Percentiles rank a stretch among this genome's conserved stretches.
phyloP scores from a whole-genome alignment of 2,888 invertebrate genomes.

The Allacma fusca region DNA sequence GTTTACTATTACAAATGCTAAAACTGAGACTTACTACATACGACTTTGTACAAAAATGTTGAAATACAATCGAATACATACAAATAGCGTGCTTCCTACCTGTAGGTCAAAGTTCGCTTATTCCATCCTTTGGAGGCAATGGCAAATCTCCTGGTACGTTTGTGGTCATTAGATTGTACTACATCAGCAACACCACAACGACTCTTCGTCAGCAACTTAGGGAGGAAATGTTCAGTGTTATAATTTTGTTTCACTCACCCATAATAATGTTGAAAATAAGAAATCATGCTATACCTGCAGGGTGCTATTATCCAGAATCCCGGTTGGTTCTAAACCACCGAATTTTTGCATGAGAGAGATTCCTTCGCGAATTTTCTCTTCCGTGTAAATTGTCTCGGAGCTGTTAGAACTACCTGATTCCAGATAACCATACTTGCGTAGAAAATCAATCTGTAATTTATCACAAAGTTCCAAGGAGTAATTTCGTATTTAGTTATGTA shows the following conservation, averaged over 20 bases:
- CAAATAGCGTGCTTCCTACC: slow-evolving; percentile 65
- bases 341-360: slow-evolving; percentile 75
- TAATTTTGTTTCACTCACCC: too few relatives aligned
- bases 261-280: too few relatives aligned
- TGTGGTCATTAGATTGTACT: slow-evolving; percentile 57
- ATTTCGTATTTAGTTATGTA: background rate
- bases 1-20: too few relatives aligned
- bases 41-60: too few relatives aligned
- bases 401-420: slow-evolving; percentile 63
- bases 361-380: slow-evolving; percentile 71
- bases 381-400: slow-evolving; percentile 71
- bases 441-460: slow-evolving; percentile 65
- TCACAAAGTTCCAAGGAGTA: background rate
- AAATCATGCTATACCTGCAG: slow-evolving; percentile 68
- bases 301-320: slow-evolving; percentile 73
- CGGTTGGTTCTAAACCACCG: slow-evolving; percentile 75
- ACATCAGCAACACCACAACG: slow-evolving; percentile 80
- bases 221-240: too few relatives aligned
- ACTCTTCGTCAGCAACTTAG: slow-evolving; percentile 72
- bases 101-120: slow-evolving; percentile 74
- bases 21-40: too few relatives aligned
- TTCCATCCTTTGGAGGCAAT: slow-evolving; percentile 74
- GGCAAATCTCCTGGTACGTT: slow-evolving; percentile 70
- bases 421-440: slow-evolving; percentile 77
- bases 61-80: too few relatives aligned